phyloP scores from a whole-genome alignment of 2,888 invertebrate species.

The Scaptomyza polygonia region DNA sequence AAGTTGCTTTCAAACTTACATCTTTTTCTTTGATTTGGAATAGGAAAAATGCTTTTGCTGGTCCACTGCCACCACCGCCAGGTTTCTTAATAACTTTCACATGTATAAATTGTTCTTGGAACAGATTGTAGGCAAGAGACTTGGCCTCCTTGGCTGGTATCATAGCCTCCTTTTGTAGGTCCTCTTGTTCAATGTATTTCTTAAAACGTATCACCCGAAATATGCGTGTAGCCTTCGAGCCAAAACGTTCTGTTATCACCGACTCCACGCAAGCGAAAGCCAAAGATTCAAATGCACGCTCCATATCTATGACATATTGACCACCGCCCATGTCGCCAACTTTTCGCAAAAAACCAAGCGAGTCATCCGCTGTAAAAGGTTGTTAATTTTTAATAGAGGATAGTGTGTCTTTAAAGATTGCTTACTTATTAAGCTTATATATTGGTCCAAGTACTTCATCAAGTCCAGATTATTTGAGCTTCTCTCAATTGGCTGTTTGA shows the following conservation, averaged over 20 bases:
- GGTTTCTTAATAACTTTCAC: slow-evolving; percentile 89
- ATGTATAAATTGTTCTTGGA: slow-evolving; percentile 88
- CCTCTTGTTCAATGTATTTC: slow-evolving; percentile 94
- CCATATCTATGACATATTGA: slow-evolving; percentile 90
- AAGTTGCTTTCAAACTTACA: slow-evolving; percentile 70
- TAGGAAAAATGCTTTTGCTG: slow-evolving; percentile 92
- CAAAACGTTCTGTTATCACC: slow-evolving; percentile 93
- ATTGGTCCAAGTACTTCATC: slow-evolving; percentile 90
- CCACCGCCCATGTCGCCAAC: slow-evolving; percentile 93
- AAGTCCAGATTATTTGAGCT: slow-evolving; percentile 87
- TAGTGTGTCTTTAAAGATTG: background rate
- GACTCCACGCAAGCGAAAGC: slow-evolving; percentile 90
- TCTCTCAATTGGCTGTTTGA: slow-evolving; percentile 88
- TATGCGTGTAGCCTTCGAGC: slow-evolving; percentile 93
- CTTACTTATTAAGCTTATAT: slow-evolving; percentile 89
- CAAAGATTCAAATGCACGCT: slow-evolving; percentile 89
- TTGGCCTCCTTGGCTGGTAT: slow-evolving; percentile 97
- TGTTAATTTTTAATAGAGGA: background rate
- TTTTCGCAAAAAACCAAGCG: slow-evolving; percentile 90
- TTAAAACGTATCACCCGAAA: slow-evolving; percentile 93
- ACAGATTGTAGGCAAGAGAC: slow-evolving; percentile 92
- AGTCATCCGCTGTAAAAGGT: slow-evolving; percentile 88
- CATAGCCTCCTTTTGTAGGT: slow-evolving; percentile 96
- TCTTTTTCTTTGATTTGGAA: slow-evolving; percentile 90
- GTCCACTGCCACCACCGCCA: slow-evolving; percentile 88